phyloP scores from a whole-genome alignment of 2,888 invertebrate genomes.

The Stenchaetothrips biformis region DNA sequence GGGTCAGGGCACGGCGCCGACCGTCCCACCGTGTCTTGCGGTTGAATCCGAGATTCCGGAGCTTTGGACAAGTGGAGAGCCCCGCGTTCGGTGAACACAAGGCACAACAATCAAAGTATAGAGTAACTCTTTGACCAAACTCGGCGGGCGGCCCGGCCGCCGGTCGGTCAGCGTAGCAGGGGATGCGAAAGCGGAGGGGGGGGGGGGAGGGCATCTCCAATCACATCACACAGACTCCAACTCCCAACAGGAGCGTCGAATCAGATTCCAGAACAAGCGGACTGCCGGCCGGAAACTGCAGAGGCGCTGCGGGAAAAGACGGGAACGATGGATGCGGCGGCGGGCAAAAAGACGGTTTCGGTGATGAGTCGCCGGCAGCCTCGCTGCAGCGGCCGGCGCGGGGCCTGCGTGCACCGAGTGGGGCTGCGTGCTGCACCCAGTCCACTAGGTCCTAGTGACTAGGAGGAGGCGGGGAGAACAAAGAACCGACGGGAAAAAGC shows the following conservation, averaged over 20 bases:
- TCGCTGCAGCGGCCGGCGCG: background rate
- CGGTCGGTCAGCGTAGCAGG: background rate
- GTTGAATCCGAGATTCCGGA: no score
- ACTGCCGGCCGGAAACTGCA: slow-evolving; percentile 4
- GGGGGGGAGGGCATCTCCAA: background rate
- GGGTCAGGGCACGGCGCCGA: background rate
- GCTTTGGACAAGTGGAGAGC: background rate
- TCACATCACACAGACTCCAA: slow-evolving; percentile 4
- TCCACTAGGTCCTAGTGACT: no score
- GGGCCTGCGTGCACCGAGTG: background rate
- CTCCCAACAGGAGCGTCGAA: background rate
- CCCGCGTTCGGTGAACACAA: background rate
- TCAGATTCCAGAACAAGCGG: slow-evolving; percentile 22
- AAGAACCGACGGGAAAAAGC: background rate
- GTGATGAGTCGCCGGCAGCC: background rate
- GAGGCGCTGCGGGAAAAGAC: background rate
- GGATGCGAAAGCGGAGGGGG: background rate
- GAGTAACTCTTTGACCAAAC: background rate
- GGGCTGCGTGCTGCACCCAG: no score
- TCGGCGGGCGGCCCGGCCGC: background rate
- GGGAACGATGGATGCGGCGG: slow-evolving; percentile 10
- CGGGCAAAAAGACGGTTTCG: background rate
- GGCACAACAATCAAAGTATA: background rate
- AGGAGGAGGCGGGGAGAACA: no score
- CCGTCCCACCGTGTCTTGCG: background rate